A percentile compares a stretch with the other conserved stretches of the same genome.
These are phyloP conservation scores for Brachionus koreanus DNA, from an alignment of 1,140 invertebrate genomes.

Conservation along the genomic window DNA sequence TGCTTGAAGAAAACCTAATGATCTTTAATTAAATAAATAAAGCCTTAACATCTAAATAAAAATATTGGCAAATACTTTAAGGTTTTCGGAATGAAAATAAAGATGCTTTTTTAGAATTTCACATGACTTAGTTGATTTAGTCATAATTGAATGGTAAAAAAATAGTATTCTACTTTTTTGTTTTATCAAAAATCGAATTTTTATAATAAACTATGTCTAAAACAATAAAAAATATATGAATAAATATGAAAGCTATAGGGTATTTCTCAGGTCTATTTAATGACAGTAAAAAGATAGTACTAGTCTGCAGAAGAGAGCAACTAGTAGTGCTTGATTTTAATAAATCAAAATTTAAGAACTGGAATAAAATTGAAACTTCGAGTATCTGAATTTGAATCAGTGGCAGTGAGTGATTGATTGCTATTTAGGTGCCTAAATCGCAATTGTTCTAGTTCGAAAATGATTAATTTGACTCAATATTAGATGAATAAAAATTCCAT, in stretches of 20 bases:
- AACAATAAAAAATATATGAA: too few species aligned
- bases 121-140: neutral
- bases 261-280: too few species aligned
- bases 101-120: neutral
- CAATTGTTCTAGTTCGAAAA: neutral
- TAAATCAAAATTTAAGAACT: neutral
- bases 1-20: neutral
- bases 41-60: neutral
- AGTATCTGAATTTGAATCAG: neutral
- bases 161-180: too few species aligned
- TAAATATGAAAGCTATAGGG: too few species aligned
- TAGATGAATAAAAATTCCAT: neutral
- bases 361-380: neutral
- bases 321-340: neutral
- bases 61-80: neutral
- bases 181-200: too few species aligned
- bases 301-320: neutral
- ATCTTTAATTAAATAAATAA: conserved; percentile 7
- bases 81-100: neutral
- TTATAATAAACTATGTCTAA: too few species aligned
- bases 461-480: neutral
- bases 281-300: neutral
- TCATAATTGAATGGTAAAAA: too few species aligned
- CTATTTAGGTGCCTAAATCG: neutral
- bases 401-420: neutral